Evolutionary conservation across 30 jellyfish, hydroid and myxozoan genomes (phyloP).

Genomic region (Turritopsis rubra): DNA sequence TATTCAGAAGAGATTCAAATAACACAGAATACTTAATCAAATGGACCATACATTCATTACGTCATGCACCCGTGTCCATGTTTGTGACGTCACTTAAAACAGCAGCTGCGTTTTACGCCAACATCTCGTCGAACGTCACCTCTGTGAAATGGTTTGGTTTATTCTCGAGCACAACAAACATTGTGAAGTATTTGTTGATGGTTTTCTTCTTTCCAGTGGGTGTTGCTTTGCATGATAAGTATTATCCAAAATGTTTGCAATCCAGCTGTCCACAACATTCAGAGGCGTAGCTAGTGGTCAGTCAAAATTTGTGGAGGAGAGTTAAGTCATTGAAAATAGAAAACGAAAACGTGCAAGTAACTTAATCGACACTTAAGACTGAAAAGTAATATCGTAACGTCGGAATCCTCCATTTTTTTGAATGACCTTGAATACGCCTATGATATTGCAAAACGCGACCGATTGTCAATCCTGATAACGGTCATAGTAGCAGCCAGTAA

Average conservation of each 20-base stretch:
- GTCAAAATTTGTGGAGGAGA: too few relatives aligned
- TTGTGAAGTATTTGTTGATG: conserved; percentile 68
- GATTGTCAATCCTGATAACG: neutral
- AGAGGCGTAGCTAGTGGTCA: conserved; percentile 13
- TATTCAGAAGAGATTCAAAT: neutral
- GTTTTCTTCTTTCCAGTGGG: conserved; percentile 64
- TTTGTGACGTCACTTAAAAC: conserved; percentile 79
- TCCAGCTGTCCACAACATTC: too few relatives aligned
- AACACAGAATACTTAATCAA: conserved; percentile 24
- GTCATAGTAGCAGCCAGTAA: neutral
- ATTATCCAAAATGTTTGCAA: neutral
- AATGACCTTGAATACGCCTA: too few relatives aligned
- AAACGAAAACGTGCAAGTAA: too few relatives aligned
- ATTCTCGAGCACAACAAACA: conserved; percentile 69
- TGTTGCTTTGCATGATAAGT: conserved; percentile 48
- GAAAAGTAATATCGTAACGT: too few relatives aligned
- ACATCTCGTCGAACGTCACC: conserved; percentile 52
- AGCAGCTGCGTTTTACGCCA: conserved; percentile 83
- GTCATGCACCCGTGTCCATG: conserved; percentile 79
- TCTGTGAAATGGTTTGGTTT: conserved; percentile 65
- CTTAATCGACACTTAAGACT: too few relatives aligned
- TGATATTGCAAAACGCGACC: neutral
- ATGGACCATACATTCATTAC: conserved; percentile 62
- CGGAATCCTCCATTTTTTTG: too few relatives aligned
- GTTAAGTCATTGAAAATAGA: too few relatives aligned